These are phyloP conservation scores for Diadophis punctatus DNA, from an alignment of 2,113 vertebrate genomes.

Conservation along the genomic window DNA sequence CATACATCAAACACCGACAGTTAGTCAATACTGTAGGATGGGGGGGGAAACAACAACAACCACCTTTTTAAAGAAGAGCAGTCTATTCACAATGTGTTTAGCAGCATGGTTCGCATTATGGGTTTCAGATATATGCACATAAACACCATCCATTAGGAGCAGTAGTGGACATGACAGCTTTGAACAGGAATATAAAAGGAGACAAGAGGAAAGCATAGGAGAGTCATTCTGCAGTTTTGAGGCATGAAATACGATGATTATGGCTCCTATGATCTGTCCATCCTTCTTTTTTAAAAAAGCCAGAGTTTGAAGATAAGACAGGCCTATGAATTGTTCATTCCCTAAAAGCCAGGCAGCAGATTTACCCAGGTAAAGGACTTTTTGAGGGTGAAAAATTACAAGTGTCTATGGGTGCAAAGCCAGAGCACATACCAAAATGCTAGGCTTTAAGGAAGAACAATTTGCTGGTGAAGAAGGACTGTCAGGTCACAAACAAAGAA, in stretches of 20 bases:
- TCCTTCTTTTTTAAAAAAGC: constrained; percentile 17
- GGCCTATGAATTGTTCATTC: not conserved
- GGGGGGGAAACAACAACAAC: constrained; percentile 84
- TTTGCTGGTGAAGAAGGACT: not conserved
- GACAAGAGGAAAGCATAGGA: constrained; percentile 39
- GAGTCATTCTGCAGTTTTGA: constrained; percentile 44
- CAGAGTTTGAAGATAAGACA: constrained; percentile 18
- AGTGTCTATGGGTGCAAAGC: not conserved
- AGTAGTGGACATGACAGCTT: constrained; percentile 45
- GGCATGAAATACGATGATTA: constrained; percentile 47
- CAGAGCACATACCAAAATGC: not conserved
- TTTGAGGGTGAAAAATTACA: not conserved
- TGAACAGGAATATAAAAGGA: constrained; percentile 44
- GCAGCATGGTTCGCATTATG: constrained; percentile 68
- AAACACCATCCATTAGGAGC: constrained; percentile 52
- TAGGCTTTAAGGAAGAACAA: not conserved
- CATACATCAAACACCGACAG: constrained; percentile 92
- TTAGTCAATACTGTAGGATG: constrained; percentile 85
- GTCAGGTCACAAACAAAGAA: not conserved
- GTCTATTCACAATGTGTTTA: constrained; percentile 80
- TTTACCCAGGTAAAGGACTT: not conserved
- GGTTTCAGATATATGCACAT: constrained; percentile 50
- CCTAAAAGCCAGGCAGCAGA: not conserved
- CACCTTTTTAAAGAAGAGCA: constrained; percentile 83
- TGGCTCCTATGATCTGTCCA: constrained; percentile 27